phyloP scores from a whole-genome alignment of 1,140 invertebrate genomes.

The Aradophagus sp. region DNA sequence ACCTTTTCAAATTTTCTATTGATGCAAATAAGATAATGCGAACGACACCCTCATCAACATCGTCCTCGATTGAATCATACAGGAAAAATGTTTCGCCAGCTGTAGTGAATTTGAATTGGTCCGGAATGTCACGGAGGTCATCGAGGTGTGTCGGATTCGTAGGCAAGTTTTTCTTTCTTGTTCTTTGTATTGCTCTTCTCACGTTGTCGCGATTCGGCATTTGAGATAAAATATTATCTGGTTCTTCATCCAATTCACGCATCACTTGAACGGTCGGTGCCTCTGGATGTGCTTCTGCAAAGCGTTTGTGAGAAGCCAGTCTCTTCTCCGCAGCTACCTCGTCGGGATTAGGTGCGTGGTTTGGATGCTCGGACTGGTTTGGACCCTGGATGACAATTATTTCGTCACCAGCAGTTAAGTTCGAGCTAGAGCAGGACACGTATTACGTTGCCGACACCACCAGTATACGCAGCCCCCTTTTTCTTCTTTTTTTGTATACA shows the following conservation, averaged over 20 bases:
- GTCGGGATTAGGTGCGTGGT: background rate
- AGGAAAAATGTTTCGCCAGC: too few species aligned
- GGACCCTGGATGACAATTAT: background rate
- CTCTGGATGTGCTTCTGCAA: background rate
- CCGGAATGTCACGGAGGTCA: background rate
- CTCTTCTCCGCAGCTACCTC: too few species aligned
- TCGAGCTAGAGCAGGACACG: conserved; percentile 1
- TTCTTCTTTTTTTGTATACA: background rate
- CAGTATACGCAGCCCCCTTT: background rate
- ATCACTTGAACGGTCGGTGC: background rate
- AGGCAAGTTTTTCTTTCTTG: background rate
- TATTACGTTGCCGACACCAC: background rate
- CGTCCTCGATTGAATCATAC: too few species aligned
- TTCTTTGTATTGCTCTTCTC: background rate
- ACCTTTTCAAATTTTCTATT: too few species aligned
- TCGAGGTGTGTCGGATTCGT: conserved; percentile 1
- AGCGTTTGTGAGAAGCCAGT: background rate
- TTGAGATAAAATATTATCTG: background rate
- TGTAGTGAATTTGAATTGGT: too few species aligned
- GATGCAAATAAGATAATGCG: too few species aligned
- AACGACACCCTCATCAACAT: too few species aligned
- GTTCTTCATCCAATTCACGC: background rate
- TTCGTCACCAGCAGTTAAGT: background rate
- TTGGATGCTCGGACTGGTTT: background rate
- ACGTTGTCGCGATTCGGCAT: conserved; percentile 5